Conservation (phyloP, 2,888 invertebrate species). For the Hypomecis atomaria region DNA sequence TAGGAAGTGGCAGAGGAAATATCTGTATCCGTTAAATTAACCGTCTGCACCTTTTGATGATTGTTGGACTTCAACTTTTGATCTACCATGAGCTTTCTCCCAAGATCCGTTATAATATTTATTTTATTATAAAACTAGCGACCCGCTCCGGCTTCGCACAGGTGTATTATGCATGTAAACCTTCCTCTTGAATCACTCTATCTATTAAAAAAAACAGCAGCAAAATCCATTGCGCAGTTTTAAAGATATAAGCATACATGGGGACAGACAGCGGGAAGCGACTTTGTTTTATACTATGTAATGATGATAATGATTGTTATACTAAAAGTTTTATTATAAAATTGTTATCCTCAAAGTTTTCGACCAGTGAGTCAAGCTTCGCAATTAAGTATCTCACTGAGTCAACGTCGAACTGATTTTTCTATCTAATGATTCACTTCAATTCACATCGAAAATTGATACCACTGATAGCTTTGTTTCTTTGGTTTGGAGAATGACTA, state of each 20-base stretch:
- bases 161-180: no score
- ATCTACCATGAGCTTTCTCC: conserved; percentile 7
- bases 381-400: conserved; percentile 31
- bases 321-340: conserved; percentile 10
- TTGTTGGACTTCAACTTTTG: not conserved
- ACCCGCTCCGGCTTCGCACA: no score
- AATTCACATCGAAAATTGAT: conserved; percentile 17
- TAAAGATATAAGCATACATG: no score
- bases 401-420: conserved; percentile 31
- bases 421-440: conserved; percentile 48
- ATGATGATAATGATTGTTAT: no score
- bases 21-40: conserved; percentile 9
- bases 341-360: conserved; percentile 36
- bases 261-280: no score
- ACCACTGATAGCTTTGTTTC: conserved; percentile 18
- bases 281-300: no score
- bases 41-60: not conserved
- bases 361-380: conserved; percentile 57
- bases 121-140: no score
- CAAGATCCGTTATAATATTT: not conserved
- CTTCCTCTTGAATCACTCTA: no score
- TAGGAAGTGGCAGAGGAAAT: conserved; percentile 19
- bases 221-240: no score
- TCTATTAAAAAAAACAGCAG: no score
- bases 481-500: not conserved